These are phyloP conservation scores for Enteromius mattozi DNA, from an alignment of 2,797 vertebrate genomes.

Conservation along the genomic window DNA sequence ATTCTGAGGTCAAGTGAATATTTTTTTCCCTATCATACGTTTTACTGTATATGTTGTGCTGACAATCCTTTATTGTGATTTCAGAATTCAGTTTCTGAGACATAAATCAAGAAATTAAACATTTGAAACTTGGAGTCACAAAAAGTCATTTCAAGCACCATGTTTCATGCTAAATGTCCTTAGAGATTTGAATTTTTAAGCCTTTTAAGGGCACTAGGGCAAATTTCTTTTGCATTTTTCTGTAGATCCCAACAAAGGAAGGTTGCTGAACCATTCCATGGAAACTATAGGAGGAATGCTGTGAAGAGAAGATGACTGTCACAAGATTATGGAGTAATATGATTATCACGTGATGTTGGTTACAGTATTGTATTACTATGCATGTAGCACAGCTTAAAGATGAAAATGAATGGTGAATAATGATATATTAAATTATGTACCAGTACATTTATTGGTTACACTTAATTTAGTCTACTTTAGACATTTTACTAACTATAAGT, in stretches of 20 bases:
- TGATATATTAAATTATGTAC: neutral
- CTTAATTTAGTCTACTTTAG: too few relatives aligned
- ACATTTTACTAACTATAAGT: too few relatives aligned
- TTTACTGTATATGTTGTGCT: neutral
- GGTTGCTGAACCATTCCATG: constrained; percentile 53
- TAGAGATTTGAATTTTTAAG: neutral
- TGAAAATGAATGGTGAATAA: neutral
- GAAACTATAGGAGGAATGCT: constrained; percentile 71
- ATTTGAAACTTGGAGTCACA: neutral
- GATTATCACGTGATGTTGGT: constrained; percentile 61
- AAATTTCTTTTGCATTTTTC: neutral
- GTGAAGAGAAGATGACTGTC: constrained; percentile 60
- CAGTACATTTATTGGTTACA: neutral
- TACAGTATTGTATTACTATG: neutral
- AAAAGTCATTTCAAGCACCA: neutral
- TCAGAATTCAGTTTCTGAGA: neutral
- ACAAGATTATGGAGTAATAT: constrained; percentile 72
- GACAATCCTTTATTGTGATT: neutral
- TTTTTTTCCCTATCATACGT: neutral
- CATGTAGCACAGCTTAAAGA: neutral
- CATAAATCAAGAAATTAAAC: neutral
- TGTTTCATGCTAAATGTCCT: neutral
- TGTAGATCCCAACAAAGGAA: neutral
- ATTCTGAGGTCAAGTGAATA: neutral
- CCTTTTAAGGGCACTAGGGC: neutral